These are phyloP conservation scores for Radopholus similis DNA, from an alignment of 1,140 invertebrate genomes.

Conservation along the genomic window DNA sequence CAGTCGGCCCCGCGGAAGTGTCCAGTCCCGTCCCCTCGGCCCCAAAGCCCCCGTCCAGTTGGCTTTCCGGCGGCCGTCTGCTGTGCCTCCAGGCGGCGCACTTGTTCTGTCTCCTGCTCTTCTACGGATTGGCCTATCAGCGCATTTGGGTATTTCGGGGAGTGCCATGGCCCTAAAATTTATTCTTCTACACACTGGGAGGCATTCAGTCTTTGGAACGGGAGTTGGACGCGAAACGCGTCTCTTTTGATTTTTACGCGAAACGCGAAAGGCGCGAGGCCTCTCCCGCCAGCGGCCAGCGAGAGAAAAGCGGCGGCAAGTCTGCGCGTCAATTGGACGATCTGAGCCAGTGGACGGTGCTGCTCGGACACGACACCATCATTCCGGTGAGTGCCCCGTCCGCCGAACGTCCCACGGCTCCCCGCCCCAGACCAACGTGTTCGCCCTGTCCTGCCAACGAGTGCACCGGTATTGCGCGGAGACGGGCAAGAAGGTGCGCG, in stretches of 20 bases:
- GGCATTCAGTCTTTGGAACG: background rate
- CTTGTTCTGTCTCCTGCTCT: constrained; percentile 3
- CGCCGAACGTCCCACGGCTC: no score
- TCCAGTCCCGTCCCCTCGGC: no score
- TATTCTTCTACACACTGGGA: background rate
- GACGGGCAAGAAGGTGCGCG: constrained; percentile 47
- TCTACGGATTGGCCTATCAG: constrained; percentile 10
- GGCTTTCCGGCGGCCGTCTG: no score
- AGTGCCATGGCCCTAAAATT: background rate
- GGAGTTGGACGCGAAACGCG: background rate
- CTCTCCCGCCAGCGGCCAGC: background rate
- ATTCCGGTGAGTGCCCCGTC: constrained; percentile 49
- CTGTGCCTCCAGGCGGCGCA: background rate
- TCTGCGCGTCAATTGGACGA: constrained; percentile 22
- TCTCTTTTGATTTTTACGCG: background rate
- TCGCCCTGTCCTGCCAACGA: constrained; percentile 52
- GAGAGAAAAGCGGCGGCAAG: background rate
- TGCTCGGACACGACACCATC: constrained; percentile 58
- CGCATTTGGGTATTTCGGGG: background rate
- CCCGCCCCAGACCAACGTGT: constrained; percentile 53
- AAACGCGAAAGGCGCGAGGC: constrained; percentile 3
- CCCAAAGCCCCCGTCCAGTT: no score
- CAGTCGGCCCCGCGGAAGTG: no score
- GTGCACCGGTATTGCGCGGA: constrained; percentile 58
- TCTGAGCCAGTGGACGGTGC: constrained; percentile 51